Evolutionary conservation across 2,113 vertebrate species (phyloP), one percentile per base, ranked within the genome.

Genomic region (Phylloscopus trochiloides): DNA sequence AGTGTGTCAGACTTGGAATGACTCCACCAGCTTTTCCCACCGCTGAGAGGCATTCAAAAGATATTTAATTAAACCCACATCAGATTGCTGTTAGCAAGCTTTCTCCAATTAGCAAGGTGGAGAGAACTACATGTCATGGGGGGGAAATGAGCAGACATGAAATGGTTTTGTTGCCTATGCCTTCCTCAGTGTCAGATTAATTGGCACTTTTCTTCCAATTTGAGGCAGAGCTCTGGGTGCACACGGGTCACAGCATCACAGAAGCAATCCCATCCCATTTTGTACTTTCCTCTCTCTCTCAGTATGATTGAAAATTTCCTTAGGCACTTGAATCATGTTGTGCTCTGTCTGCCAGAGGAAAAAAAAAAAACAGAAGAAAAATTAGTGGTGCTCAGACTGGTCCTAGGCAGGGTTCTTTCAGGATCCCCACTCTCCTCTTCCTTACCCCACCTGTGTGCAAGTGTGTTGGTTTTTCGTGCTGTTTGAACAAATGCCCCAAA

Each of bases 41-140:
- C 0, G 7, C 90, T 73, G 28, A 12, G 85, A 94, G 89, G 86
- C 61, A 77, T 80, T 95, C 86, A 78, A 67, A 94, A 87, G 61
- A 57, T 88, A 93, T 94, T 93, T 91, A 96, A 97, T 96, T 92
- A 93, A 94, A 92, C 52, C 31, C 79, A 77, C 88, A 76, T 94
- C 71, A 89, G 75, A 94, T 77, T 90, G 67, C 71, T 79, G 80
- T 92, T 92, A 91, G 67, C 67, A 74, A 84, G 80, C 34, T 90
- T 88, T 88, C 91, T 94, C 76, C 91, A 92, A 59, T 96, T 95
- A 97, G 77, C 57, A 88, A 91, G 71, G 88, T 86, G 83, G 90
- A 87, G 93, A 86, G 34, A n/a, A 86, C 93, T 81, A 40, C 29
- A 20, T 72, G 73, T 68, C 84, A 80, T 25, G 52, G 32, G 62